Percentiles rank a stretch among this genome's conserved stretches.
phyloP scores from a whole-genome alignment of 1,140 invertebrate species.

The Rhagoletis zephyria region DNA sequence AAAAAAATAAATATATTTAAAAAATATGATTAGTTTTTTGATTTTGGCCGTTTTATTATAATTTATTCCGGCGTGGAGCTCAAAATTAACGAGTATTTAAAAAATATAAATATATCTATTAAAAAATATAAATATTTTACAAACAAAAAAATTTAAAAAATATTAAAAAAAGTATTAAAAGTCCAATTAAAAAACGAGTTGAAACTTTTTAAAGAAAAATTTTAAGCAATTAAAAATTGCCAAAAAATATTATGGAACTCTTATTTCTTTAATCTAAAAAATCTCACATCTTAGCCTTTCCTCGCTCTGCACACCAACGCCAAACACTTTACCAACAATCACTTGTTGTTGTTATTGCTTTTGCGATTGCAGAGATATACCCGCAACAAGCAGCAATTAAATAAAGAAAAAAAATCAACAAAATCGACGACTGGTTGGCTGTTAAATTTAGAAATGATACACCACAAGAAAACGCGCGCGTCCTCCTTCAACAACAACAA shows the following conservation, averaged over 20 bases:
- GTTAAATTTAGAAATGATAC: conserved; percentile 54
- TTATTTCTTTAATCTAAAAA: not conserved
- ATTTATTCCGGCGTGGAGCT: too few species aligned
- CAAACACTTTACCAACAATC: not conserved
- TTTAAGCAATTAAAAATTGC: too few species aligned
- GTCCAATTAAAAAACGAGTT: too few species aligned
- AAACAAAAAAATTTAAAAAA: too few species aligned
- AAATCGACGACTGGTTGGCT: conserved; percentile 28
- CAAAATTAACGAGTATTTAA: too few species aligned
- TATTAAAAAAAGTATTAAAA: too few species aligned
- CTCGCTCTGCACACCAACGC: not conserved
- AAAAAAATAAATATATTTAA: not conserved
- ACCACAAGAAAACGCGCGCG: conserved; percentile 41
- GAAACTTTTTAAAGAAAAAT: too few species aligned
- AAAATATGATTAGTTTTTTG: not conserved
- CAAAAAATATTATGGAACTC: too few species aligned
- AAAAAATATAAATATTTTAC: too few species aligned
- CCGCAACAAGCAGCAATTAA: not conserved
- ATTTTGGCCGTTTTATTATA: not conserved
- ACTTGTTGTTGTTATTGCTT: not conserved
- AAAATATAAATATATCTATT: too few species aligned
- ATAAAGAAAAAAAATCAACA: conserved; percentile 18
- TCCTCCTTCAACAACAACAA: conserved; percentile 4
- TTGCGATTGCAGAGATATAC: conserved; percentile 1
- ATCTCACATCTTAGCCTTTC: not conserved